Evolutionary conservation across 2,113 vertebrate genomes (phyloP).

Genomic region (Monopterus albus): DNA sequence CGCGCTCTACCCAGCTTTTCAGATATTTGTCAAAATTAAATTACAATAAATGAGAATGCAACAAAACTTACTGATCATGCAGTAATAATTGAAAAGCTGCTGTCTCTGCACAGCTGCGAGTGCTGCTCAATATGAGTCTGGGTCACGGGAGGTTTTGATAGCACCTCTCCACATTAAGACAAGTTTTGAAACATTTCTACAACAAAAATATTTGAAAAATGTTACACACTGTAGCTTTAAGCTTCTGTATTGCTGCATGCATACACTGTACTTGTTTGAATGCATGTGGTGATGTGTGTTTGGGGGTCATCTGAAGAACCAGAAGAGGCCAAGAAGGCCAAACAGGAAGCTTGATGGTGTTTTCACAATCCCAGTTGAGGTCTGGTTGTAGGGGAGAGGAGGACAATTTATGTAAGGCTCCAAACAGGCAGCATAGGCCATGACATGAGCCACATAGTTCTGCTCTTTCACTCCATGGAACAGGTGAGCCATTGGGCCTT

Average conservation of each 20-base stretch:
- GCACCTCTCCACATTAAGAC: no score
- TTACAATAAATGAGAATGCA: no score
- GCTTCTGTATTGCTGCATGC: constrained; percentile 32
- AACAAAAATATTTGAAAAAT: no score
- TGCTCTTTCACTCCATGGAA: constrained; percentile 86
- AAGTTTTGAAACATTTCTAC: no score
- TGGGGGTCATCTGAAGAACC: constrained; percentile 74
- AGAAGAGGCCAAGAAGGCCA: constrained; percentile 57
- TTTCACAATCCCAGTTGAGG: constrained; percentile 18
- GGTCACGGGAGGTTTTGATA: no score
- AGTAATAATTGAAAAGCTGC: no score
- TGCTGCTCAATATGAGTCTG: no score
- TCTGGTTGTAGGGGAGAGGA: constrained; percentile 32
- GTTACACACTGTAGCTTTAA: no score
- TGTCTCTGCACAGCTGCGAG: no score
- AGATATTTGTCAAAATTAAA: no score
- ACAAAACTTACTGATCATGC: no score
- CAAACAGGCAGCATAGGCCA: constrained; percentile 85
- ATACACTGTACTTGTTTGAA: not conserved
- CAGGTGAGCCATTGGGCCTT: constrained; percentile 86
- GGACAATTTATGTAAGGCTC: constrained; percentile 82
- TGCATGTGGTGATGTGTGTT: constrained; percentile 4
- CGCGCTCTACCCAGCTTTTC: no score
- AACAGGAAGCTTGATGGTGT: constrained; percentile 41
- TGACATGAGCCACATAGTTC: constrained; percentile 85